These are phyloP conservation scores for Yponomeuta cagnagella DNA, from an alignment of 2,888 invertebrate genomes.

Conservation along the genomic window DNA sequence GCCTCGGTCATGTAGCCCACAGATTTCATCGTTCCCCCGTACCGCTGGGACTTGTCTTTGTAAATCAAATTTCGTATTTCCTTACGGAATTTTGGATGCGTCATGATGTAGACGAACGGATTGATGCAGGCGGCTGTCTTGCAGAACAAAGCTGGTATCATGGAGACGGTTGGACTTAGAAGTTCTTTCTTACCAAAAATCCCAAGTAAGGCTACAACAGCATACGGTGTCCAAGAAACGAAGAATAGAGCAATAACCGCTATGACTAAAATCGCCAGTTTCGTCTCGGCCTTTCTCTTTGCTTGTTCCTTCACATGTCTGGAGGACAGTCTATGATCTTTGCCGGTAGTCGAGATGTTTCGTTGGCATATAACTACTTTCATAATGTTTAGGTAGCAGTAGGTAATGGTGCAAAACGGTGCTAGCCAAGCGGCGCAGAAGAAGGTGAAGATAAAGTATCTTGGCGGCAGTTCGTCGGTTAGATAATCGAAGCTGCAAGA, in stretches of 20 bases:
- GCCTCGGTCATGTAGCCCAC: slow-evolving; percentile 48
- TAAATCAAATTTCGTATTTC: slow-evolving; percentile 72
- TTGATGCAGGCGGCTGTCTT: slow-evolving; percentile 89
- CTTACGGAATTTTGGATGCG: slow-evolving; percentile 84
- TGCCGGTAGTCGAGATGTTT: slow-evolving; percentile 53
- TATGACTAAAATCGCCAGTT: slow-evolving; percentile 81
- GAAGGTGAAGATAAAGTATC: slow-evolving; percentile 83
- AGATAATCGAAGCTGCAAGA: slow-evolving; percentile 92
- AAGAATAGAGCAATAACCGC: slow-evolving; percentile 84
- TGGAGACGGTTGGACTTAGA: slow-evolving; percentile 81
- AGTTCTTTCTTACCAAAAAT: slow-evolving; percentile 78
- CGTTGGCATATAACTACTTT: slow-evolving; percentile 76
- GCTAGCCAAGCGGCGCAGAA: slow-evolving; percentile 85
- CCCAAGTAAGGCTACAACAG: slow-evolving; percentile 83
- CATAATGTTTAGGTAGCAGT: slow-evolving; percentile 84
- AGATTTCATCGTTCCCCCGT: slow-evolving; percentile 55
- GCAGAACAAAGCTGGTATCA: slow-evolving; percentile 87
- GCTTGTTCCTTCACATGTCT: slow-evolving; percentile 77
- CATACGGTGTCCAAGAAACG: slow-evolving; percentile 89
- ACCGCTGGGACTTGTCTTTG: slow-evolving; percentile 54
- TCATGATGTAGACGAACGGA: slow-evolving; percentile 86
- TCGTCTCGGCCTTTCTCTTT: slow-evolving; percentile 82
- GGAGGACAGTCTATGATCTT: slow-evolving; percentile 68
- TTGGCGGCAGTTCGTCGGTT: slow-evolving; percentile 75
- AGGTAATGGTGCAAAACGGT: slow-evolving; percentile 82